Evolutionary conservation across 2,113 vertebrate genomes (phyloP).

Genomic region (Chloropsis hardwickii): DNA sequence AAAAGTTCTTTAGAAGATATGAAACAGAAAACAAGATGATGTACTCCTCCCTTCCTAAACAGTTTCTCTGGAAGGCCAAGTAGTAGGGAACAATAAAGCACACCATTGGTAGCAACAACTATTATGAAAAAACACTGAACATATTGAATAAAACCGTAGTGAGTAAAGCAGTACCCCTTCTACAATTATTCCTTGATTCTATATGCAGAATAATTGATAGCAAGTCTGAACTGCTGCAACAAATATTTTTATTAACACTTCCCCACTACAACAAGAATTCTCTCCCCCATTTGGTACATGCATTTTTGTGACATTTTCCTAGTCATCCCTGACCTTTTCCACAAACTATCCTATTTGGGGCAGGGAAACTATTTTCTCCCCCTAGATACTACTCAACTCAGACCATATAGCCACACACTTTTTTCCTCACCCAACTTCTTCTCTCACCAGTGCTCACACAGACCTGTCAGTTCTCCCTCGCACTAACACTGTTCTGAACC

Average conservation of each 20-base stretch:
- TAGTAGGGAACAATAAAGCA: not conserved
- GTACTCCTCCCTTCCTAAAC: not conserved
- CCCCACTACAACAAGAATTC: not conserved
- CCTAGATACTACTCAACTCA: not conserved
- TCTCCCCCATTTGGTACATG: not conserved
- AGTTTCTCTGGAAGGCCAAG: not conserved
- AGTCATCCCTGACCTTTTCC: not conserved
- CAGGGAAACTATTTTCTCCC: not conserved
- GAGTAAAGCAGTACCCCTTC: not conserved
- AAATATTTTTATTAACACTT: not conserved
- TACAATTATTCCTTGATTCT: not conserved
- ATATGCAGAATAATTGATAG: not conserved
- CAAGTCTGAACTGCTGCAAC: not conserved
- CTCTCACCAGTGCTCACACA: not conserved
- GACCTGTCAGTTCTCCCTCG: not conserved
- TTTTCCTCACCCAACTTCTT: not conserved
- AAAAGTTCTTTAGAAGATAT: not conserved
- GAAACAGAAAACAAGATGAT: not conserved
- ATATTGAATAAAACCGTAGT: not conserved
- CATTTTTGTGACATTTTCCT: not conserved
- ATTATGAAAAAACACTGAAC: not conserved
- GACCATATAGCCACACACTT: not conserved
- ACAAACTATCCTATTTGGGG: not conserved
- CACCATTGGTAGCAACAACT: not conserved
- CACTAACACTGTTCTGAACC: not conserved